A percentile compares a stretch with the other conserved stretches of the same genome.
Evolutionary conservation across 2,888 invertebrate species (phyloP).

Genomic region (Dolichopus griseipennis): DNA sequence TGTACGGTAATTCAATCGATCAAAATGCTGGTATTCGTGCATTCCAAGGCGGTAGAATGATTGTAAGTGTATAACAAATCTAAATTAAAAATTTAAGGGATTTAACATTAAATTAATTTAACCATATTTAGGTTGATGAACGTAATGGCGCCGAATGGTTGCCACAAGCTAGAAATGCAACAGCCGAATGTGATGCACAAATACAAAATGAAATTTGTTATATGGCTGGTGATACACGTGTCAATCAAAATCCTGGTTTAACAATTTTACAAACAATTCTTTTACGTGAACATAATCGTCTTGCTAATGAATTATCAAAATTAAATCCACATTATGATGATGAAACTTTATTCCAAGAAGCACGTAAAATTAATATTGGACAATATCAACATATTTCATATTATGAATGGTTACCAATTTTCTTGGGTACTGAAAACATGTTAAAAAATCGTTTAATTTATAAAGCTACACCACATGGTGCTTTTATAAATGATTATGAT

Average conservation of each 20-base stretch:
- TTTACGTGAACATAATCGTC: conserved; percentile 46
- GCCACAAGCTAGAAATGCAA: conserved; percentile 59
- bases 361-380: conserved; percentile 45
- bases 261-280: conserved; percentile 45
- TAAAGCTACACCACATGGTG: conserved; percentile 31
- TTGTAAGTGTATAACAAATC: conserved; percentile 28
- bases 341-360: conserved; percentile 46
- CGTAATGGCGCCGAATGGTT: conserved; percentile 62
- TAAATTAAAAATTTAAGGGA: no score
- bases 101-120: not conserved
- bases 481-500: conserved; percentile 47
- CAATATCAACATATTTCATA: conserved; percentile 47
- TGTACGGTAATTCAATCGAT: conserved; percentile 66
- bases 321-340: conserved; percentile 50
- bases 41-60: conserved; percentile 58
- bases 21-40: conserved; percentile 59
- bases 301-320: conserved; percentile 39
- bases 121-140: conserved; percentile 41
- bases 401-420: conserved; percentile 49
- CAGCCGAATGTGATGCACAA: conserved; percentile 58
- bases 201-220: conserved; percentile 65
- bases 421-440: conserved; percentile 43
- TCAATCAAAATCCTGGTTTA: conserved; percentile 45
- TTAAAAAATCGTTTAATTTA: conserved; percentile 40
- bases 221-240: conserved; percentile 52